A percentile compares a stretch with the other conserved stretches of the same genome.
phyloP scores from a whole-genome alignment of 2,888 invertebrate genomes.

The Eupithecia exiguata region DNA sequence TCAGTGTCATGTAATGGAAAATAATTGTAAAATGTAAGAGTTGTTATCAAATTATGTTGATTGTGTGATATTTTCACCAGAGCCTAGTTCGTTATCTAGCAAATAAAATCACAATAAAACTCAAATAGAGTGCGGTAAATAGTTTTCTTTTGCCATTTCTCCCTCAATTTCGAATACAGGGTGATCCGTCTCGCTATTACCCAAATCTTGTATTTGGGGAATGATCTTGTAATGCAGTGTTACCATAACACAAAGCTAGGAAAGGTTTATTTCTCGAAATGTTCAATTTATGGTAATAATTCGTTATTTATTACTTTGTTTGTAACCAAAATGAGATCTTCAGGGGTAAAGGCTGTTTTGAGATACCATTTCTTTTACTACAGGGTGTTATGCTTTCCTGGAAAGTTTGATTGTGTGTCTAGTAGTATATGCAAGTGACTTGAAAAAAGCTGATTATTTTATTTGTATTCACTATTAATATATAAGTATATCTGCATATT shows the following conservation, averaged over 20 bases:
- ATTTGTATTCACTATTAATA: too few relatives aligned
- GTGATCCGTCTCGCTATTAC: slow-evolving; percentile 40
- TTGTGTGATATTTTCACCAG: too few relatives aligned
- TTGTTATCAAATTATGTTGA: too few relatives aligned
- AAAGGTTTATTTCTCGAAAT: slow-evolving; percentile 45
- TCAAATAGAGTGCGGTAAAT: not conserved
- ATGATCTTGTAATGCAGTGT: slow-evolving; percentile 41
- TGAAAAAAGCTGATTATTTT: too few relatives aligned
- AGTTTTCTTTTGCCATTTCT: slow-evolving; percentile 46
- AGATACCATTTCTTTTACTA: not conserved
- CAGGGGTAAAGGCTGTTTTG: not conserved
- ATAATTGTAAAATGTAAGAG: too few relatives aligned
- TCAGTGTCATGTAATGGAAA: too few relatives aligned
- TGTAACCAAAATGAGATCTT: slow-evolving; percentile 24
- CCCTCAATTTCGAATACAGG: slow-evolving; percentile 26
- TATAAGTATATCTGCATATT: too few relatives aligned
- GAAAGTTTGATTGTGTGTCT: not conserved
- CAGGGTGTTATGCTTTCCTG: not conserved
- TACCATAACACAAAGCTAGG: slow-evolving; percentile 46
- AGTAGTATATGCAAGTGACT: too few relatives aligned
- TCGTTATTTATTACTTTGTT: slow-evolving; percentile 48
- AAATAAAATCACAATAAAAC: not conserved
- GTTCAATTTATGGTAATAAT: slow-evolving; percentile 51
- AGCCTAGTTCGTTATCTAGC: too few relatives aligned
- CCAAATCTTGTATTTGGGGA: too few relatives aligned